A percentile compares a stretch with the other conserved stretches of the same genome.
phyloP scores from a whole-genome alignment of 2,888 invertebrate genomes.

The Plagiodera versicolora region DNA sequence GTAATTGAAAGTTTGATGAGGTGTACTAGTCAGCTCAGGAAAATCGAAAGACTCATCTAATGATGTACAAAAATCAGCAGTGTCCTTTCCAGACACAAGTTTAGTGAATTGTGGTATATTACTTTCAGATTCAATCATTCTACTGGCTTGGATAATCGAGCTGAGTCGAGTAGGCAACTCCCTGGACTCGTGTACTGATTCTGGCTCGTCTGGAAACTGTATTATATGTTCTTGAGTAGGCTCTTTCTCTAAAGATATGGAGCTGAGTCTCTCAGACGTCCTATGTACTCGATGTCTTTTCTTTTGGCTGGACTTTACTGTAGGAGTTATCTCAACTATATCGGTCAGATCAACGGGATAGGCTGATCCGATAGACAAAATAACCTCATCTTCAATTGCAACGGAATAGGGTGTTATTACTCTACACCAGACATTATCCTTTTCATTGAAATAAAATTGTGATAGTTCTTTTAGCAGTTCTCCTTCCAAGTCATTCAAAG shows the following conservation, averaged over 20 bases:
- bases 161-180: conserved; percentile 36
- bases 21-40: conserved; percentile 46
- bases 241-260: conserved; percentile 18
- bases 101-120: conserved; percentile 35
- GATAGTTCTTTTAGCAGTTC: conserved; percentile 66
- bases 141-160: conserved; percentile 43
- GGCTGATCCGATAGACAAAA: conserved; percentile 54
- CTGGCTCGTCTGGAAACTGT: conserved; percentile 36
- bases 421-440: conserved; percentile 63
- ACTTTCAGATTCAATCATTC: conserved; percentile 37
- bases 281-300: conserved; percentile 33
- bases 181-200: conserved; percentile 12
- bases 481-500: conserved; percentile 66
- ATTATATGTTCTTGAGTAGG: conserved; percentile 24
- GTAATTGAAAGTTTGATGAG: conserved; percentile 13
- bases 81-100: conserved; percentile 21
- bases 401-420: conserved; percentile 70
- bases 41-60: conserved; percentile 44
- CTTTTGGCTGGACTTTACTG: conserved; percentile 33
- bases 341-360: conserved; percentile 57
- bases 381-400: conserved; percentile 63
- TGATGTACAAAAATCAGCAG: conserved; percentile 19
- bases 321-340: conserved; percentile 46
- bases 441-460: conserved; percentile 66
- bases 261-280: conserved; percentile 21